Evolutionary conservation across 2,888 invertebrate species (phyloP).

Genomic region (Hypercompe scribonia): DNA sequence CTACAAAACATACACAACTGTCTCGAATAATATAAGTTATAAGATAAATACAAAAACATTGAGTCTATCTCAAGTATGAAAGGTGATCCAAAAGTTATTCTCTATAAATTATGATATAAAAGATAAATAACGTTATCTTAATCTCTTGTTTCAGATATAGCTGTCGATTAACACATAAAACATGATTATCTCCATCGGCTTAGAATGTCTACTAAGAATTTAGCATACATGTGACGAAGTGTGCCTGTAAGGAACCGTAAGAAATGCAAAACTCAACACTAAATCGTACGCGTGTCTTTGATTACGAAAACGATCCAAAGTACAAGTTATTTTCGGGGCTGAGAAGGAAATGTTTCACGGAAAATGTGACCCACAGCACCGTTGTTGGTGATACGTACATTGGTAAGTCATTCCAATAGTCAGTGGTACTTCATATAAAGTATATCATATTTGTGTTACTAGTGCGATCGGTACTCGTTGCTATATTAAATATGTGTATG

Average conservation of each 20-base stretch:
- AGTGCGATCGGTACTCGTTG: neutral
- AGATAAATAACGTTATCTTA: constrained; percentile 46
- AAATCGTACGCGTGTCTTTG: constrained; percentile 11
- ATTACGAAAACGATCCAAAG: constrained; percentile 36
- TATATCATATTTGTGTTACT: neutral
- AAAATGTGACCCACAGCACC: constrained; percentile 42
- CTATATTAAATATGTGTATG: neutral
- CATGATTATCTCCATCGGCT: constrained; percentile 20
- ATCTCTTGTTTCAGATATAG: constrained; percentile 55
- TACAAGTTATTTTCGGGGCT: constrained; percentile 33
- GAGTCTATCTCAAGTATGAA: constrained; percentile 4
- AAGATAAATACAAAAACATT: constrained; percentile 3
- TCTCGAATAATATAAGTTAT: neutral
- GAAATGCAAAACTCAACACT: constrained; percentile 37
- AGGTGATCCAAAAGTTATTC: constrained; percentile 2
- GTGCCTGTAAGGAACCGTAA: constrained; percentile 1
- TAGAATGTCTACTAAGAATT: constrained; percentile 5
- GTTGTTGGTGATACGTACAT: constrained; percentile 30
- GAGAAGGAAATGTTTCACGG: constrained; percentile 27
- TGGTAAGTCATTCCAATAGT: constrained; percentile 33
- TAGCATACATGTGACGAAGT: constrained; percentile 10
- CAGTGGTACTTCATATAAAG: neutral
- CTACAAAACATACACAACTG: neutral
- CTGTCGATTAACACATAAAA: constrained; percentile 36
- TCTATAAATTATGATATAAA: constrained; percentile 19